Evolutionary conservation across 2,888 invertebrate genomes (phyloP).

Genomic region (Cosmia pyralina): DNA sequence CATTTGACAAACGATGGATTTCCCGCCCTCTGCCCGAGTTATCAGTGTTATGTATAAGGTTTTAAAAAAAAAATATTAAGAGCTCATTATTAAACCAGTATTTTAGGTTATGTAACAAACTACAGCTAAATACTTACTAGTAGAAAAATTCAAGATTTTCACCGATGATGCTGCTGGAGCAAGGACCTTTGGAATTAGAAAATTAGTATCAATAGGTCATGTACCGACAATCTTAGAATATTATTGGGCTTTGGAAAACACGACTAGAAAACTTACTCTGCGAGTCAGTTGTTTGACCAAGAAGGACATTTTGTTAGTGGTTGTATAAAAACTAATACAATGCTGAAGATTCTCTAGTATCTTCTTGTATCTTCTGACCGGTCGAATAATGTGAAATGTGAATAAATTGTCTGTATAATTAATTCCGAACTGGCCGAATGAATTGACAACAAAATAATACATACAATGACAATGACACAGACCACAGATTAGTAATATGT

Average conservation of each 20-base stretch:
- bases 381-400: not conserved
- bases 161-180: conserved; percentile 73
- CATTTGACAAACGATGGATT: not conserved
- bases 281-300: conserved; percentile 77
- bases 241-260: not conserved
- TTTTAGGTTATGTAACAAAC: conserved; percentile 67
- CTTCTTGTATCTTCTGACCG: conserved; percentile 17
- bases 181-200: conserved; percentile 70
- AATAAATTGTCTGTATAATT: conserved; percentile 7
- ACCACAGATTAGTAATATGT: no score
- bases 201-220: conserved; percentile 26
- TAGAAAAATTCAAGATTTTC: conserved; percentile 79
- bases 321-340: not conserved
- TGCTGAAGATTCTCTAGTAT: conserved; percentile 5
- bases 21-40: not conserved
- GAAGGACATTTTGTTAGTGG: conserved; percentile 75
- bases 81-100: not conserved
- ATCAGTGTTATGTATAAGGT: not conserved
- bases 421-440: not conserved
- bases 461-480: not conserved
- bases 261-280: conserved; percentile 70
- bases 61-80: not conserved
- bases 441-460: conserved; percentile 6
- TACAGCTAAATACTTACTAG: conserved; percentile 77
- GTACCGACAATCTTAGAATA: not conserved